These are phyloP conservation scores for Eulithis testata DNA, from an alignment of 2,888 invertebrate species.

Conservation along the genomic window DNA sequence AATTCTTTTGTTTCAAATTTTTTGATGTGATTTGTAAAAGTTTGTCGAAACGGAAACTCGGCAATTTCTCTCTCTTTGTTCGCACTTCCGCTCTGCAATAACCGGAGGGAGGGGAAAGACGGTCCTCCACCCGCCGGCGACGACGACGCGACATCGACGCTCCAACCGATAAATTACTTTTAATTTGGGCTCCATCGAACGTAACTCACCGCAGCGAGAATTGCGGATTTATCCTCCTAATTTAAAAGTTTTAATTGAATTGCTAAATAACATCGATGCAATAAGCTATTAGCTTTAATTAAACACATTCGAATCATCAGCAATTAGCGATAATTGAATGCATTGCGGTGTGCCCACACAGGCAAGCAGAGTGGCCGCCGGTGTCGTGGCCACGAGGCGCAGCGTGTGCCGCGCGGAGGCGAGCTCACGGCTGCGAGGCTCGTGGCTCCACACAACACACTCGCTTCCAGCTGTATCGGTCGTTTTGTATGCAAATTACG, in stretches of 20 bases:
- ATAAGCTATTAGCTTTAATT: conserved; percentile 45
- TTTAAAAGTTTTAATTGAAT: conserved; percentile 41
- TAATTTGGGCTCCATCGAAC: conserved; percentile 13
- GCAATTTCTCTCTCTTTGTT: conserved; percentile 35
- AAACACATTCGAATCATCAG: conserved; percentile 46
- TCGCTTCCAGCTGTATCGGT: conserved; percentile 38
- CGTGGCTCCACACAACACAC: conserved; percentile 24
- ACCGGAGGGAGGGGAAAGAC: conserved; percentile 6
- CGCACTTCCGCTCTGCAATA: conserved; percentile 28
- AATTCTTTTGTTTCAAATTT: conserved; percentile 40
- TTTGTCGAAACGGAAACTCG: conserved; percentile 34
- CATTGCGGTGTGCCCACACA: conserved; percentile 20
- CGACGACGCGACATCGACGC: background rate
- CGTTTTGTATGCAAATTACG: conserved; percentile 42
- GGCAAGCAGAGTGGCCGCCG: too few relatives aligned
- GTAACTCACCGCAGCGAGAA: conserved; percentile 14
- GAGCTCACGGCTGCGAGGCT: background rate
- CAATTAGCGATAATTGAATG: conserved; percentile 48
- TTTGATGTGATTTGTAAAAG: conserved; percentile 35
- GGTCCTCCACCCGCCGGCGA: conserved; percentile 4
- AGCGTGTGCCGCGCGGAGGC: background rate
- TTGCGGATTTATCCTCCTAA: conserved; percentile 22
- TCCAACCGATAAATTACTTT: conserved; percentile 18
- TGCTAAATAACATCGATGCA: conserved; percentile 34
- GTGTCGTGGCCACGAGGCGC: conserved; percentile 1